A percentile compares a stretch with the other conserved stretches of the same genome.
phyloP scores from a whole-genome alignment of 2,797 vertebrate species.

The Heterohyrax brucei region DNA sequence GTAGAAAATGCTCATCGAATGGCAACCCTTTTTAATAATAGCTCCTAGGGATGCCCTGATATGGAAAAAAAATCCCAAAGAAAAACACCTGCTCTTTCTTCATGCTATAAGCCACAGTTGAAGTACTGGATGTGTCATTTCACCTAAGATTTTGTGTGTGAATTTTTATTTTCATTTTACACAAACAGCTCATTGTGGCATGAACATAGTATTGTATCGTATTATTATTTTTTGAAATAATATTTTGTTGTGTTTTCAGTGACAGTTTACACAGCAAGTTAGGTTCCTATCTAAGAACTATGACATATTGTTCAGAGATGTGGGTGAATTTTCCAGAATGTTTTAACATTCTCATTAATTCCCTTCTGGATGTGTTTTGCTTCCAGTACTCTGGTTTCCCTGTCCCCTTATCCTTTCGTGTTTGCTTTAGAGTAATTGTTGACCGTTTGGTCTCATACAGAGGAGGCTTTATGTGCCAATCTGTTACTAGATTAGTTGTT shows the following conservation, averaged over 20 bases:
- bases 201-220: not conserved
- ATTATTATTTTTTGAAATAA: not conserved
- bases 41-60: conserved; percentile 27
- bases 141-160: not conserved
- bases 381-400: not conserved
- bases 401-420: not conserved
- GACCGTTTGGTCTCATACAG: not conserved
- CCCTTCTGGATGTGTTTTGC: not conserved
- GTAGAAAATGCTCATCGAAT: conserved; percentile 75
- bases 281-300: not conserved
- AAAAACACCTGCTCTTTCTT: conserved; percentile 1
- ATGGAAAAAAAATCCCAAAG: not conserved
- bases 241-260: not conserved
- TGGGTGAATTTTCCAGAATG: not conserved
- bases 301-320: no score
- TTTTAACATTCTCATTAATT: not conserved
- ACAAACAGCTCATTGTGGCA: not conserved
- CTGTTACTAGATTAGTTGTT: conserved; percentile 46
- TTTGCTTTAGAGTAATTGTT: not conserved
- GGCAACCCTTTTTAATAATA: conserved; percentile 66
- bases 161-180: not conserved
- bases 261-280: not conserved
- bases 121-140: not conserved
- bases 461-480: no score
- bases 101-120: conserved; percentile 1